Evolutionary conservation across 1,140 invertebrate genomes (phyloP).

Genomic region (Neocloeon triangulifer): DNA sequence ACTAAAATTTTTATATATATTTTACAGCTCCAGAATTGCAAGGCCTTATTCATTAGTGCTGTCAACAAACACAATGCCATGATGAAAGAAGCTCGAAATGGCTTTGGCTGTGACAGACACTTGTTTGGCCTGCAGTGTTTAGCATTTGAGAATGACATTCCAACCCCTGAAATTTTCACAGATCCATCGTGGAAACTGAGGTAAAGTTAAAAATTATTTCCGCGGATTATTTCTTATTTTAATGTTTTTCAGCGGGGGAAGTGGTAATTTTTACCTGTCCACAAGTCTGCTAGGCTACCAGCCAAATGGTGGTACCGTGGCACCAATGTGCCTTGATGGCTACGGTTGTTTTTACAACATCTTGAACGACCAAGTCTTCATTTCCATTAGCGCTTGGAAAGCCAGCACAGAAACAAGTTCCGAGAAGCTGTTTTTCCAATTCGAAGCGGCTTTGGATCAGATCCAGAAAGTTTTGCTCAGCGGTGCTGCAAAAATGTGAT

Average conservation of each 20-base stretch:
- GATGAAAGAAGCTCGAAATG: conserved; percentile 23
- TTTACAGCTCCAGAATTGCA: conserved; percentile 11
- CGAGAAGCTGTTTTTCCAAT: conserved; percentile 9
- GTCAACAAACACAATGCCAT: conserved; percentile 16
- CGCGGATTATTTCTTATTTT: too few species aligned
- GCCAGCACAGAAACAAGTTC: conserved; percentile 15
- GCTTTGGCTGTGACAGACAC: conserved; percentile 41
- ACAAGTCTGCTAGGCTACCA: conserved; percentile 36
- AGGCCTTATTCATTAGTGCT: conserved; percentile 15
- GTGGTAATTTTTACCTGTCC: conserved; percentile 34
- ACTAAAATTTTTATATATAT: conserved; percentile 7
- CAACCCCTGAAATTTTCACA: conserved; percentile 25
- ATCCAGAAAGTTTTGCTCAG: too few species aligned
- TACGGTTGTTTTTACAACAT: conserved; percentile 37
- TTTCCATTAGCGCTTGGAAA: conserved; percentile 16
- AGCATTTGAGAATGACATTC: conserved; percentile 22
- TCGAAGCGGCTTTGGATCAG: not conserved
- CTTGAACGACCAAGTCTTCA: too few species aligned
- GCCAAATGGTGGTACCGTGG: conserved; percentile 27
- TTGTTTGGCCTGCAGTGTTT: conserved; percentile 48
- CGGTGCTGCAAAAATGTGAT: too few species aligned
- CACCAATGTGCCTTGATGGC: conserved; percentile 32
- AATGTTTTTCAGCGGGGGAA: conserved; percentile 29
- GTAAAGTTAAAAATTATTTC: conserved; percentile 12
- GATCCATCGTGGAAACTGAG: conserved; percentile 29